Evolutionary conservation across 2,888 invertebrate genomes (phyloP).

Genomic region (Drosophila longiperda): DNA sequence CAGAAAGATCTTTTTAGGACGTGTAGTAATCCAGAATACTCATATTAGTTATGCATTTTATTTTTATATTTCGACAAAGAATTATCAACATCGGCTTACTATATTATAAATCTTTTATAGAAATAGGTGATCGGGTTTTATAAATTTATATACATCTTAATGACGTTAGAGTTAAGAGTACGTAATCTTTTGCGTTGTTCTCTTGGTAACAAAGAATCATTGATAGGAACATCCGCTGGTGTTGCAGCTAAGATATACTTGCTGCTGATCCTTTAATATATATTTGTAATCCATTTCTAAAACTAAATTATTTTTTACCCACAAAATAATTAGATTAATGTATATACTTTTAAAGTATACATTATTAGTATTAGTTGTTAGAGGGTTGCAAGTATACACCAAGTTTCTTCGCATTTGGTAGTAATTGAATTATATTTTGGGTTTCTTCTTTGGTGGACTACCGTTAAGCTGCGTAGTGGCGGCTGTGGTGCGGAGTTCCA

Average conservation of each 20-base stretch:
- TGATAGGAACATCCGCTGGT: background rate
- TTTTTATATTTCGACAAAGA: background rate
- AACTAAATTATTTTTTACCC: background rate
- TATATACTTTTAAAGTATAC: background rate
- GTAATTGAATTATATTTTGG: background rate
- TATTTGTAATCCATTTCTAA: background rate
- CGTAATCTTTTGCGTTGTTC: background rate
- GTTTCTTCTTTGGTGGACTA: constrained; percentile 1
- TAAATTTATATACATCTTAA: background rate
- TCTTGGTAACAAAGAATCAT: background rate
- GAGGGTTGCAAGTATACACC: background rate
- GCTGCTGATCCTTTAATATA: background rate
- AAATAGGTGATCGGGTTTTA: background rate
- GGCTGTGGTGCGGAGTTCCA: background rate
- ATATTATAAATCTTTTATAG: no score
- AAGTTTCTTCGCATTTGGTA: background rate
- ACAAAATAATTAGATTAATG: no score
- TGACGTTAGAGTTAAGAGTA: background rate
- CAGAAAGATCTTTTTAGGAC: background rate
- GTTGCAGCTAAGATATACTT: background rate
- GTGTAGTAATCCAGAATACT: background rate
- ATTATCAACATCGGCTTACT: background rate
- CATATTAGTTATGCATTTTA: background rate
- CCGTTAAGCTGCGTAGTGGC: background rate
- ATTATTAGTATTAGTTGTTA: background rate